phyloP scores from a whole-genome alignment of 1,140 invertebrate genomes.

The Drosophila sechellia region DNA sequence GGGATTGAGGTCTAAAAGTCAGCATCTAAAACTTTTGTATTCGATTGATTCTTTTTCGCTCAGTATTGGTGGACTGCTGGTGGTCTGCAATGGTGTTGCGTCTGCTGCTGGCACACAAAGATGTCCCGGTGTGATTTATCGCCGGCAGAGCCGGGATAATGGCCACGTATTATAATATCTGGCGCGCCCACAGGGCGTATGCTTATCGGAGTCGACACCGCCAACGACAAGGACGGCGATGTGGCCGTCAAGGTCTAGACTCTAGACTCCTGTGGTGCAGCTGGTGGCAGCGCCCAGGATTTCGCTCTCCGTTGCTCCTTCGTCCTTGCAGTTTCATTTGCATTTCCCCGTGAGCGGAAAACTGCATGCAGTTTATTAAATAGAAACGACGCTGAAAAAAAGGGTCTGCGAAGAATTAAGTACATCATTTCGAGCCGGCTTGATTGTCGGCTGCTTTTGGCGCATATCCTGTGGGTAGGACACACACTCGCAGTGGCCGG shows the following conservation, averaged over 20 bases:
- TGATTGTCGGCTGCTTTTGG: conserved; percentile 64
- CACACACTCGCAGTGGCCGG: conserved; percentile 56
- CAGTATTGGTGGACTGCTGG: conserved; percentile 21
- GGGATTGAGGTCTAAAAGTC: too few species aligned
- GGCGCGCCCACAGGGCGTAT: conserved; percentile 74
- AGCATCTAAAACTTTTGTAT: too few species aligned
- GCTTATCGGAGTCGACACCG: conserved; percentile 72
- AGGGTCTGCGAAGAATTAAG: conserved; percentile 58
- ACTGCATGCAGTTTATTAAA: conserved; percentile 77
- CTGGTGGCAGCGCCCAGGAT: conserved; percentile 45
- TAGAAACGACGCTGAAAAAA: conserved; percentile 49
- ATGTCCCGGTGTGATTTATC: conserved; percentile 81
- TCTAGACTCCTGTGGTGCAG: conserved; percentile 79
- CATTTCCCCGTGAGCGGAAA: conserved; percentile 53
- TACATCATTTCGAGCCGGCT: conserved; percentile 71
- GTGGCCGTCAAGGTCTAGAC: conserved; percentile 73
- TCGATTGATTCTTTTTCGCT: background rate
- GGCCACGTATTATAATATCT: conserved; percentile 82
- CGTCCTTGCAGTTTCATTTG: conserved; percentile 57
- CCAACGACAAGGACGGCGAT: conserved; percentile 58
- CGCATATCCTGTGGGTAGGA: conserved; percentile 75
- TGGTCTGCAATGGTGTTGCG: conserved; percentile 56
- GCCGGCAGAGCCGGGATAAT: conserved; percentile 75
- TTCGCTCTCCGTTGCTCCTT: conserved; percentile 14
- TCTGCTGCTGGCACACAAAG: conserved; percentile 75